These are phyloP conservation scores for Diglossa brunneiventris DNA, from an alignment of 2,113 vertebrate species.

Conservation along the genomic window DNA sequence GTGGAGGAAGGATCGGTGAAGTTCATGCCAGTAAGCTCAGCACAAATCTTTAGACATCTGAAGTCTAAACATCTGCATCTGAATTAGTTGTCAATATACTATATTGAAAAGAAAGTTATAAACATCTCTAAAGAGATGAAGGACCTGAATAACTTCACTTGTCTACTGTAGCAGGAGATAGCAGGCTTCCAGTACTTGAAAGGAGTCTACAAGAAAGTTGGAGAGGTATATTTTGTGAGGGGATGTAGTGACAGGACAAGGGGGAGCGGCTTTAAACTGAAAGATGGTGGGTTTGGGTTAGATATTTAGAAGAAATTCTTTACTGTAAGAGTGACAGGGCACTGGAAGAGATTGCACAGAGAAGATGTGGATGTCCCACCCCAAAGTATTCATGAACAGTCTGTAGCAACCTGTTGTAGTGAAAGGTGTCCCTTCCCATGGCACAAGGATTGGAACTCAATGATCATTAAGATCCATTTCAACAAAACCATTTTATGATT, in stretches of 20 bases:
- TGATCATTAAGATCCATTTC: background rate
- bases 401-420: background rate
- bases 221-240: background rate
- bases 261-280: background rate
- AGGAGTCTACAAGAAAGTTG: background rate
- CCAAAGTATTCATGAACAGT: background rate
- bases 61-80: background rate
- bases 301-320: background rate
- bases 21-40: background rate
- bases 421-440: background rate
- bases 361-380: background rate
- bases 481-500: background rate
- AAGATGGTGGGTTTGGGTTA: background rate
- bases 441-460: background rate
- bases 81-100: background rate
- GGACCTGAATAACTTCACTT: background rate
- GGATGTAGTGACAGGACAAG: background rate
- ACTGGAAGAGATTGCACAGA: background rate
- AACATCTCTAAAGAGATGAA: background rate
- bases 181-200: background rate
- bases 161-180: background rate
- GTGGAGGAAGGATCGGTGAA: background rate
- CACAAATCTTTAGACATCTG: background rate
- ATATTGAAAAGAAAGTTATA: background rate
- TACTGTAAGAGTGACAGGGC: rapidly evolving